Base-by-base conservation (phyloP, 1,140 invertebrate species). In the Drosophila subpulchrella region DNA sequence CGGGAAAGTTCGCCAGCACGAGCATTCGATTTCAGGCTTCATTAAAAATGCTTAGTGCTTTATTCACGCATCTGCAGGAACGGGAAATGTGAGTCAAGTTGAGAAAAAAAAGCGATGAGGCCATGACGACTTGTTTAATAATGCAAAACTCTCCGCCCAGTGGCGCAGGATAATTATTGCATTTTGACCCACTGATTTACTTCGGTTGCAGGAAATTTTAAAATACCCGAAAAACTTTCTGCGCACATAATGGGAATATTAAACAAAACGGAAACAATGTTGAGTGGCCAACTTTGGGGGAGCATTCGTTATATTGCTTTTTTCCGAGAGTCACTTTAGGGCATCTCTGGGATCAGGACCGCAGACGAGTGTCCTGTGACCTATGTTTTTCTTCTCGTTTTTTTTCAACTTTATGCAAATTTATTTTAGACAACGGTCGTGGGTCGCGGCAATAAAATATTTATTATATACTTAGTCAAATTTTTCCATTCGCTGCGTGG, bases 11-110 rank as follows among this genome's bases (percentile, higher is more conserved):
- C 20, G n/a, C 50, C 42, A 20, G 27, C 46, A 38, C 34, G 17
- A 59, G 70, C 65, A 82, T 82, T 85, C 83, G 78, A 85, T 85
- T 88, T 82, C 42, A 63, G 47, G 78, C 75, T 88, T 86, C 78
- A 82, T 82, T 88, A 88, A 88, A 86, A 82, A 88, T 82, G 70
- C 81, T 72, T 72, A 72, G 78, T 78, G 78, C 70, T 68, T 81
- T 75, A 78, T 86, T 72, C 34, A 60, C 48, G 58, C 68, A 73
- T 73, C 42, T 55, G 50, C 50, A 13, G 63, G 13, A 61, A 20
- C 50, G 41, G 30, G 11, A 32, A 61, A 30, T 34, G n/a, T 15
- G 34, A 38, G 36, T 20, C 4, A 30, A 24, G 54, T 53, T 17
- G 13, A 12, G 41, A 30, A 17, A 15, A 34, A 51, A 34, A 13